These are phyloP conservation scores for Pycnonotus jocosus DNA, from an alignment of 2,113 vertebrate species.

Conservation along the genomic window DNA sequence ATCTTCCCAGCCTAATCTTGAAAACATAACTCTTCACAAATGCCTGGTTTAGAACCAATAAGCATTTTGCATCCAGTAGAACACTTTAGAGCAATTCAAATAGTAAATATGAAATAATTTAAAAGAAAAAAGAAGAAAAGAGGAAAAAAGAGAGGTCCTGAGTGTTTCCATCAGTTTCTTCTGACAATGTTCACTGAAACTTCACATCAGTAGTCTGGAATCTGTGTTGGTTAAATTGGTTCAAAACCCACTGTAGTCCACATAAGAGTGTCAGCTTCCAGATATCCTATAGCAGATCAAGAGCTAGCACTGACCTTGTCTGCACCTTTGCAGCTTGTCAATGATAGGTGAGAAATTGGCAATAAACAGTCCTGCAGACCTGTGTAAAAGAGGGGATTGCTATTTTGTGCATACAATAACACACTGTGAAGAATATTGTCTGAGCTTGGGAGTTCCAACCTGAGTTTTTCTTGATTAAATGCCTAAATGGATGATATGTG, in stretches of 20 bases:
- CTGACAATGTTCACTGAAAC: too few relatives aligned
- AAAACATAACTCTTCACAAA: background rate
- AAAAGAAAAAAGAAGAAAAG: background rate
- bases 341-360: background rate
- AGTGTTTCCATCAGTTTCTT: background rate
- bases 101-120: background rate
- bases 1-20: background rate
- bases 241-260: background rate
- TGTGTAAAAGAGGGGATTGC: background rate
- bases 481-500: background rate
- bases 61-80: background rate
- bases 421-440: background rate
- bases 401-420: background rate
- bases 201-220: background rate
- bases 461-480: background rate
- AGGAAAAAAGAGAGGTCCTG: accelerated
- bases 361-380: background rate
- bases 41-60: background rate
- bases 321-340: background rate
- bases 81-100: background rate
- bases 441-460: background rate
- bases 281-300: background rate
- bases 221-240: background rate
- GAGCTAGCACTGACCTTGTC: background rate
- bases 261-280: background rate